Percentiles rank a stretch among this genome's conserved stretches.
phyloP scores from a whole-genome alignment of 1,140 invertebrate species.

The Proctacanthus coquilletti region DNA sequence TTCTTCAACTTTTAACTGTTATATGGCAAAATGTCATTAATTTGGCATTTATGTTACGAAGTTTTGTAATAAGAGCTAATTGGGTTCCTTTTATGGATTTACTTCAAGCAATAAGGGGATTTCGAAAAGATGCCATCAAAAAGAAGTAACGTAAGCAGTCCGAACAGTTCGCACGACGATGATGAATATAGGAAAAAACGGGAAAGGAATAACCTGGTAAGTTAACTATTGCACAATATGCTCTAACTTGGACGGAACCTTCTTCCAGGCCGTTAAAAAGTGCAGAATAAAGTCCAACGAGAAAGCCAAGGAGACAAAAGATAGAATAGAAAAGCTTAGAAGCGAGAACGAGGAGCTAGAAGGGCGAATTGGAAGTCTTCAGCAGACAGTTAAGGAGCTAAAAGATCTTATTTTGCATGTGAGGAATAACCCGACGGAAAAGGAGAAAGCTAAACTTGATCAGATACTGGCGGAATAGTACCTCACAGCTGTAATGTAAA shows the following conservation, averaged over 20 bases:
- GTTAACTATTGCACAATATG: background rate
- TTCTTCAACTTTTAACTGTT: background rate
- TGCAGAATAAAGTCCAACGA: slow-evolving; percentile 3
- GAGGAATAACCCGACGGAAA: no score
- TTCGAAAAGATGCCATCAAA: background rate
- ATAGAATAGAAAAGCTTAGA: slow-evolving; percentile 2
- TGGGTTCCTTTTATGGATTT: no score
- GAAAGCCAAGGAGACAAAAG: slow-evolving; percentile 1
- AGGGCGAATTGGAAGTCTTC: background rate
- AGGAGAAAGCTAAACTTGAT: no score
- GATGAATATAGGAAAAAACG: background rate
- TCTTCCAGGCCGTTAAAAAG: slow-evolving; percentile 2
- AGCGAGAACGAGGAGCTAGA: slow-evolving; percentile 2
- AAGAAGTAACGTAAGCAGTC: background rate
- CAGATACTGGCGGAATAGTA: no score
- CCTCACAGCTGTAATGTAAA: no score
- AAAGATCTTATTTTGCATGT: slow-evolving; percentile 3
- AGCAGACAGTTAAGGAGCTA: background rate
- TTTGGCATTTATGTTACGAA: no score
- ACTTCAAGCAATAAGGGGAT: background rate
- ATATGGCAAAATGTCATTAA: no score
- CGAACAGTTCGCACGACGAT: background rate
- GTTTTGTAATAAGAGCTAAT: no score
- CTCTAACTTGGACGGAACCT: background rate
- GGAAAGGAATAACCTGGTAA: background rate